phyloP scores from a whole-genome alignment of 2,797 vertebrate species.

The Tiaroga cobitis region DNA sequence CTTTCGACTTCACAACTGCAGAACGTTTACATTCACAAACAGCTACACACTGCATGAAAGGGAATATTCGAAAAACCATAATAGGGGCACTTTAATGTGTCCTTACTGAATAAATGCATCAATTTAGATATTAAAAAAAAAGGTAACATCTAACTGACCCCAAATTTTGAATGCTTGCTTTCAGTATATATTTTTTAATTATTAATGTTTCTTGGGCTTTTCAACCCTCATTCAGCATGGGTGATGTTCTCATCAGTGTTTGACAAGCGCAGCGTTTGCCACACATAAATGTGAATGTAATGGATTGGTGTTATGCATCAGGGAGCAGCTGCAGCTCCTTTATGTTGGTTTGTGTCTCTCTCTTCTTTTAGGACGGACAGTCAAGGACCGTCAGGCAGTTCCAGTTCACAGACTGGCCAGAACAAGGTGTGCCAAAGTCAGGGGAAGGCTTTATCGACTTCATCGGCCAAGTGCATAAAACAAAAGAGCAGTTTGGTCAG shows the following conservation, averaged over 20 bases:
- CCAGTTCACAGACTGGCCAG: constrained; percentile 99
- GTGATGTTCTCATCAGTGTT: background rate
- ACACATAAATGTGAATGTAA: background rate
- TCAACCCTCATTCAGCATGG: background rate
- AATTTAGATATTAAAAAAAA: background rate
- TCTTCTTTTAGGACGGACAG: constrained; percentile 89
- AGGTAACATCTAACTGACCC: background rate
- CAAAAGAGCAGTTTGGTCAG: constrained; percentile 99
- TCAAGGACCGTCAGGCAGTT: constrained; percentile 98
- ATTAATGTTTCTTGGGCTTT: background rate
- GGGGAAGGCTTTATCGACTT: constrained; percentile 99
- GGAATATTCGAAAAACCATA: too few species aligned
- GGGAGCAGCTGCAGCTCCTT: background rate
- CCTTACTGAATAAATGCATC: background rate
- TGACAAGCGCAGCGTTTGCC: background rate
- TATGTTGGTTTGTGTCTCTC: constrained; percentile 6
- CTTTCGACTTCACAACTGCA: too few species aligned
- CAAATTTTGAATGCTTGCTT: background rate
- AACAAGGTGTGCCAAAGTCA: constrained; percentile 99
- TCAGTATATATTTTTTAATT: background rate
- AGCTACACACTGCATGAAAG: too few species aligned
- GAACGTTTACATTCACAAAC: too few species aligned
- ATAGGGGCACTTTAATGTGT: background rate
- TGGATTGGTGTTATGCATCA: background rate
- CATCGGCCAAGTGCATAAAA: constrained; percentile 99